phyloP scores from a whole-genome alignment of 2,113 vertebrate species.

The Alexandromys fortis region DNA sequence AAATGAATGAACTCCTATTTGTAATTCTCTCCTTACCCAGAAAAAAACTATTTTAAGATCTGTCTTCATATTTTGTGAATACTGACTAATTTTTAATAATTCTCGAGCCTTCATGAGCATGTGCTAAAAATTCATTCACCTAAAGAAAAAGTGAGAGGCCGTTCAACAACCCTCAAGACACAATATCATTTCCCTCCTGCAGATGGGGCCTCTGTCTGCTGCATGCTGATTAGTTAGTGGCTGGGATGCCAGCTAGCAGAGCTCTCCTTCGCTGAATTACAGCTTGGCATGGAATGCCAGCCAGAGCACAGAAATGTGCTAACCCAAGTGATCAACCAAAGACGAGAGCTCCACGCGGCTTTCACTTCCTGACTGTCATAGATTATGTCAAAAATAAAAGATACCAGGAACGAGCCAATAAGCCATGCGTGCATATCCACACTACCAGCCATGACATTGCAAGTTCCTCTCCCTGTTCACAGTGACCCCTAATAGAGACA shows the following conservation, averaged over 20 bases:
- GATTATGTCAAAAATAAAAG: background rate
- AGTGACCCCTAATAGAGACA: conserved; percentile 48
- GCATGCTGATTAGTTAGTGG: background rate
- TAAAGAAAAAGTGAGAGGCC: background rate
- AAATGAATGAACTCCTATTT: conserved; percentile 46
- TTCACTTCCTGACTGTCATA: background rate
- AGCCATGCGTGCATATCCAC: background rate
- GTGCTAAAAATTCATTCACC: conserved; percentile 61
- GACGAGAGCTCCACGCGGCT: background rate
- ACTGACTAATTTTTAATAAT: conserved; percentile 25
- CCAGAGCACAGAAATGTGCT: background rate
- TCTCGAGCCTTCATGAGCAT: conserved; percentile 7
- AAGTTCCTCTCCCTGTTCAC: background rate
- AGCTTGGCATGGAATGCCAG: background rate
- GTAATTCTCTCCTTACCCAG: conserved; percentile 32
- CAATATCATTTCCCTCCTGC: conserved; percentile 16
- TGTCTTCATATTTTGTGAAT: conserved; percentile 17
- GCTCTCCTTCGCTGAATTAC: background rate
- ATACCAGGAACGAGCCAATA: background rate
- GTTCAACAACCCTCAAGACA: conserved; percentile 19
- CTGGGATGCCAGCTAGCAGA: background rate
- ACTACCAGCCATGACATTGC: background rate
- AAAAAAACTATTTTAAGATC: conserved; percentile 65
- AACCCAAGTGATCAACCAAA: conserved; percentile 29
- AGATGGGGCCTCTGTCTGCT: background rate